Evolutionary conservation across 1,140 invertebrate species (phyloP), one percentile per base, ranked within the genome.

Genomic region (Drosophila sucinea): DNA sequence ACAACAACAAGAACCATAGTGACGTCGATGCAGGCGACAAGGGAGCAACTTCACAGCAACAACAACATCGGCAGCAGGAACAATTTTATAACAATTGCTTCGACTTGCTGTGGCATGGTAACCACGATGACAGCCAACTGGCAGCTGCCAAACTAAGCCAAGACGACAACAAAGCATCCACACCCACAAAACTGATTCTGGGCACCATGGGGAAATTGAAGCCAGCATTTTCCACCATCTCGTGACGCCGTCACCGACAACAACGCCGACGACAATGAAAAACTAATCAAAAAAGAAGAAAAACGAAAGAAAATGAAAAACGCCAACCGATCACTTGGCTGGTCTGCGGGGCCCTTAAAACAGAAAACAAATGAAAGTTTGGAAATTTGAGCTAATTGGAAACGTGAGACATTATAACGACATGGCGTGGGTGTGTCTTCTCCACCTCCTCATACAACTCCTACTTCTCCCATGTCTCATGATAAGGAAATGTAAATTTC

Each of bases 1-100:
- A 90, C 65, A 90, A 90, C 44, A 74, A 55, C 32, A 70, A 25
- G 62, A 69, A 25, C 68, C 10, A 38, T n/a, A 38, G 35, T 38
- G 35, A 38, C 35, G 64, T 8, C 62, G 60, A 38, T 54, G 56
- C 17, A 30, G 38, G 32, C 29, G 47, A 38, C 64, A 66, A 63
- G 55, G 56, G 56, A 58, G 60, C 73, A 71, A 67, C 79, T 33
- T 17, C 25, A 35, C 65, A 40, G 44, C 77, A 70, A 33, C 67
- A 38, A 38, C 10, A 8, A 29, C 35, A 38, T 3, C 65, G 33
- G 44, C 77, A 70, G 27, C 66, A 70, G 55, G 80, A 83, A 73
- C 90, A 89, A 82, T 85, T 82, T 79, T 77, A 79, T 35, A 85
- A 76, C 70, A 91, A 91, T 83, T 85, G 90, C 69, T 82, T 91